Evolutionary conservation across 2,888 invertebrate species (phyloP).

Genomic region (Melinopterus prodromus): DNA sequence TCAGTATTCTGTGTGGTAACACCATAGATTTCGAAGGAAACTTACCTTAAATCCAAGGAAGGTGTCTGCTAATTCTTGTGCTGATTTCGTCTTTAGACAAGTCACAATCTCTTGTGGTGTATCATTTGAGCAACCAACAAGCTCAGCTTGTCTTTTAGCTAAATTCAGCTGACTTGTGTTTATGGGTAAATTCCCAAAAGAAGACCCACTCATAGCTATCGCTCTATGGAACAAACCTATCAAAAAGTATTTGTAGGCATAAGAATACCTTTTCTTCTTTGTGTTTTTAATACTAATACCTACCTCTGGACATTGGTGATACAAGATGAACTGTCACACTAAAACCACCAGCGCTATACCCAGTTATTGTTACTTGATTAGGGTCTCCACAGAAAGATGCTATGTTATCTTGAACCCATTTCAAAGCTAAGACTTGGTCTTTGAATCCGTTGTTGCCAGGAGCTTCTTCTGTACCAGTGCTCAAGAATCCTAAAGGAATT

Average conservation of each 20-base stretch:
- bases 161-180: constrained; percentile 65
- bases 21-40: background rate
- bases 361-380: constrained; percentile 69
- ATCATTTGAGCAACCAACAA: constrained; percentile 67
- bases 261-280: background rate
- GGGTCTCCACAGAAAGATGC: constrained; percentile 75
- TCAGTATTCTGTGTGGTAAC: background rate
- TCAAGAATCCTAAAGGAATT: constrained; percentile 57
- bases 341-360: constrained; percentile 64
- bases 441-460: constrained; percentile 77
- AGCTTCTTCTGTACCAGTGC: constrained; percentile 71
- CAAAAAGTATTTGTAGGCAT: background rate
- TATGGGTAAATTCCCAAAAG: constrained; percentile 64
- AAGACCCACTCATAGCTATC: constrained; percentile 73
- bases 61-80: constrained; percentile 62
- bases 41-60: constrained; percentile 54
- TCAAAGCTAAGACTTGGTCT: constrained; percentile 73
- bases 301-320: constrained; percentile 73
- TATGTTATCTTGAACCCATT: constrained; percentile 74
- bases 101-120: constrained; percentile 65
- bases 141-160: constrained; percentile 69
- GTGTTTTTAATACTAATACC: constrained; percentile 49
- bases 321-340: constrained; percentile 64
- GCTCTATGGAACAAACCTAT: constrained; percentile 74
- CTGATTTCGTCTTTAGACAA: constrained; percentile 67